Base-by-base conservation (phyloP, 2,113 vertebrate species). In the Balaeniceps rex region DNA sequence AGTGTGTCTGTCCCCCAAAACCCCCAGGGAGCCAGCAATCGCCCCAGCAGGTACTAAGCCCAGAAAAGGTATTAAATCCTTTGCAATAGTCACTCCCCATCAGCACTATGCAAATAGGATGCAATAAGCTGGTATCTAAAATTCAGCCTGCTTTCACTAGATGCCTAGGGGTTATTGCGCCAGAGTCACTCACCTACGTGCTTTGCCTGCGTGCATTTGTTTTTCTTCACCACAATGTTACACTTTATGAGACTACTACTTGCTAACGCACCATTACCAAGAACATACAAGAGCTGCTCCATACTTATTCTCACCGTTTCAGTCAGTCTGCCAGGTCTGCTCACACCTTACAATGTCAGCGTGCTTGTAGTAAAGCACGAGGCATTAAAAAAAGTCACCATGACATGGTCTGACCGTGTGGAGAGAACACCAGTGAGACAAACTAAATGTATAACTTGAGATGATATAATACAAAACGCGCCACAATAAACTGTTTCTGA, bases 111-210 rank as follows among this genome's bases (percentile, higher is more conserved):
- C 44, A 57, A 65, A 36, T 4, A 47, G 51, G 55, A 61, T 49
- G 44, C 34, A 23, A 15, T 0, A 1, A 68, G 47, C 44, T 9
- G 55, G 42, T 8, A 19, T 12, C 34, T 58, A 46, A 9, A 58
- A 29, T 1, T 14, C 38, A 52, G 17, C 34, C 71, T 12, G 34
- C 9, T 38, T 25, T 26, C 58, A 6, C 18, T 13, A 10, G 40
- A 9, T 13, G 14, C 54, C 54, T 4, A 26, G 2, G 6, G 9
- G 11, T n/a, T 5, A 19, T 2, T 34, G 69, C 8, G 1, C 26
- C n/a, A 4, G 25, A 51, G 51, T 13, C 85, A 11, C 70, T 38
- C 1, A 38, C 47, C 57, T 4, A 33, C 16, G 1, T 4, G 16
- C 17, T 77, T 22, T 34, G 19, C 40, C 29, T 19, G 36, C 4